phyloP scores from a whole-genome alignment of 2,888 invertebrate species.

The Brachyptera risi region DNA sequence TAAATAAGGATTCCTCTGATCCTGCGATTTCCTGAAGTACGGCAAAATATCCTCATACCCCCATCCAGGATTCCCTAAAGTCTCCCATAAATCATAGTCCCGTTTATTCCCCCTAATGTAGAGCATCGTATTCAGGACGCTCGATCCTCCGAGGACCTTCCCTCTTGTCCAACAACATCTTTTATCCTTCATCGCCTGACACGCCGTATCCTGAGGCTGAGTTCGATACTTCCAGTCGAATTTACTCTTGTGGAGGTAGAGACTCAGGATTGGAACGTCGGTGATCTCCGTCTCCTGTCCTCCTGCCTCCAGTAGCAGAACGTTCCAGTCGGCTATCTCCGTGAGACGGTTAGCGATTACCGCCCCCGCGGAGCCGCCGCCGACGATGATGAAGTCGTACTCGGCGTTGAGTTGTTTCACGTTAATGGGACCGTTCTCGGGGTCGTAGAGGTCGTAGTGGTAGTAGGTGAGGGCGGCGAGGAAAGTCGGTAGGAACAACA shows the following conservation, averaged over 20 bases:
- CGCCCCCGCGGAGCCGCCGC: conserved; percentile 77
- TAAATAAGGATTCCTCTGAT: conserved; percentile 84
- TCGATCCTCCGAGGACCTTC: conserved; percentile 79
- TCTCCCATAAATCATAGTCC: conserved; percentile 86
- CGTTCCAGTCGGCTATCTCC: conserved; percentile 73
- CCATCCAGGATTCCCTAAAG: conserved; percentile 85
- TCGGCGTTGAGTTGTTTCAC: conserved; percentile 43
- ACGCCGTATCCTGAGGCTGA: conserved; percentile 77
- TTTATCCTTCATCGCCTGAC: conserved; percentile 80
- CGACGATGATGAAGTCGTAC: conserved; percentile 80
- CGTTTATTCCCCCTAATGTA: conserved; percentile 83
- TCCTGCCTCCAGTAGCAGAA: conserved; percentile 77
- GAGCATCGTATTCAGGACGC: conserved; percentile 85
- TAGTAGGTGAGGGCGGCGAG: conserved; percentile 74
- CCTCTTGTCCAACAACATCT: conserved; percentile 88
- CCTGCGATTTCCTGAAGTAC: conserved; percentile 82
- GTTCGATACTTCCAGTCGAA: conserved; percentile 83
- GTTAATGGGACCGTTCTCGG: conserved; percentile 72
- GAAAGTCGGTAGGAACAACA: conserved; percentile 69
- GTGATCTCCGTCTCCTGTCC: conserved; percentile 84
- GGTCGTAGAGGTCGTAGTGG: conserved; percentile 80
- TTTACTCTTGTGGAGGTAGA: conserved; percentile 85
- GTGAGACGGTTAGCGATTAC: conserved; percentile 78
- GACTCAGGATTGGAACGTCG: conserved; percentile 79
- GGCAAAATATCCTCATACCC: conserved; percentile 73